Evolutionary conservation across 2,888 invertebrate genomes (phyloP), one percentile per base, ranked within the genome.

Genomic region (Cephonodes hylas): DNA sequence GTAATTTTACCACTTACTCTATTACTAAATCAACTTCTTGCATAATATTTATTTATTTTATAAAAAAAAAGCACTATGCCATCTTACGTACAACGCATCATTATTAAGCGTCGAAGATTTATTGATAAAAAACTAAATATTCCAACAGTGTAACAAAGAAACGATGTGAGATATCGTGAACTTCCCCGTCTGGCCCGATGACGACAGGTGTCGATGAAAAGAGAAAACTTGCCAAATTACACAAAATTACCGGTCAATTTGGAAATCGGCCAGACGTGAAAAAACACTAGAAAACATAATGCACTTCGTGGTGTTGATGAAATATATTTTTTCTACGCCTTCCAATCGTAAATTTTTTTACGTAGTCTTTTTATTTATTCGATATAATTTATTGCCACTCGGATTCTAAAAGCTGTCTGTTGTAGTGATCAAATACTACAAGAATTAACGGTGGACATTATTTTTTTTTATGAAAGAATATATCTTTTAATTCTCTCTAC

Each of bases 191-290:
- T 76, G 79, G 79, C 80, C 80, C 80, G 74, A 72, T 74, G 80
- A 79, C 79, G 85, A 85, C 89, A 90, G 90, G 89, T 90, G 89
- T 78, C 79, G 69, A 69, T 70, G 67, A 74, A 70, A 72, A 75
- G 72, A 76, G 77, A 82, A 80, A 79, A 76, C 75, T 82, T 88
- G 90, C 88, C 91, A 90, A 90, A 88, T 84, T 73, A 82, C 81
- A 79, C 67, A 73, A 80, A 84, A 84, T 77, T 75, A 84, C 81
- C 79, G 71, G 72, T 79, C 84, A 78, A 84, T 88, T 89, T 89
- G 89, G 88, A 79, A 42, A 2, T 4, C 2, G 3, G 84, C 89
- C 89, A 89, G 80, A 61, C 63, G 65, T 68, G 66, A 76, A 78
- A 73, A 73, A 74, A 74, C 72, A 63, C n/a, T n/a, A 69, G 67